Conservation (phyloP, 2,113 vertebrate genomes). For the Salvelinus namaycush region DNA sequence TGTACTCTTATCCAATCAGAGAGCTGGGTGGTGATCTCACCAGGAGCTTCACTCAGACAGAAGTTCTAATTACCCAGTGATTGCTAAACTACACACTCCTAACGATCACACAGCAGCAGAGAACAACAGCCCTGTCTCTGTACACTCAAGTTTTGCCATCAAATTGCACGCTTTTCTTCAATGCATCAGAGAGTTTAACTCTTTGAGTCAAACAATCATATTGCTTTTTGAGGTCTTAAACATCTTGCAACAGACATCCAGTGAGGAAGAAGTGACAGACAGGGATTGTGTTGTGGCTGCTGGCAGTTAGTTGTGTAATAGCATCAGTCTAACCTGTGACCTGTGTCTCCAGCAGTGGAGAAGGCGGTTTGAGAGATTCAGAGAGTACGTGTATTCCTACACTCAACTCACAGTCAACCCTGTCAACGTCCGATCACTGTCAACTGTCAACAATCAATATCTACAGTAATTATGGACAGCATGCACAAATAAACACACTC, state of each 20-base stretch:
- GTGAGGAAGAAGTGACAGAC: no score
- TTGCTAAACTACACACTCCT: conserved; percentile 7
- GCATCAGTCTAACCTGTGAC: conserved; percentile 49
- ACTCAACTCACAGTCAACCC: conserved; percentile 36
- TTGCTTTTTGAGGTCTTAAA: conserved; percentile 49
- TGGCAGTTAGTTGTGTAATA: no score
- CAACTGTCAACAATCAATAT: conserved; percentile 14
- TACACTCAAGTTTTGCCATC: background rate
- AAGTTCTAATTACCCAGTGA: conserved; percentile 27
- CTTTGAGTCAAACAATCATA: conserved; percentile 25
- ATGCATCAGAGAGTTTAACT: background rate
- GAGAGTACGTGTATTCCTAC: conserved; percentile 42
- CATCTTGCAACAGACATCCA: conserved; percentile 19
- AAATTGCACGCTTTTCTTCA: no score
- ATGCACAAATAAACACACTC: conserved; percentile 19
- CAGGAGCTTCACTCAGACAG: conserved; percentile 25
- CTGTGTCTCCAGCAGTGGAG: conserved; percentile 33
- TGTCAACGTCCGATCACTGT: conserved; percentile 31
- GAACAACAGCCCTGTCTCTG: no score
- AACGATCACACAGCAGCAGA: background rate
- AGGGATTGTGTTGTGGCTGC: no score
- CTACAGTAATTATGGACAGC: conserved; percentile 50
- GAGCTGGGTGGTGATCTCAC: conserved; percentile 1
- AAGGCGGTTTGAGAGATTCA: conserved; percentile 28
- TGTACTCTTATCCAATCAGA: conserved; percentile 33